Base-by-base conservation (phyloP, 1,140 invertebrate species). In the Macrostomum lignano region DNA sequence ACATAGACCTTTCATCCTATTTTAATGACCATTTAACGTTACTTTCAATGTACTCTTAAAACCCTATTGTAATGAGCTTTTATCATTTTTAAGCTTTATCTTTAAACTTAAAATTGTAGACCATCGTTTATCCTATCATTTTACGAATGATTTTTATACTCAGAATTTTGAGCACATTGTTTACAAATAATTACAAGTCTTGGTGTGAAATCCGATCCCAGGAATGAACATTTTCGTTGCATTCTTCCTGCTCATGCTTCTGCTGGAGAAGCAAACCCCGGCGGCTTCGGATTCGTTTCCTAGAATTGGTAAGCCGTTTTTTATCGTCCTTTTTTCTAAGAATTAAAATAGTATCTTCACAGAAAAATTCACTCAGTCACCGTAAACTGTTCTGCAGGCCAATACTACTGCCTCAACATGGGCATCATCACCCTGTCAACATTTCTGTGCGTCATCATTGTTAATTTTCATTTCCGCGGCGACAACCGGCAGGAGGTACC, bases 391-490 rank as follows among this genome's bases (percentile, higher is more conserved):
- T n/a, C n/a, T n/a, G n/a, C n/a, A 43, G 42, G 41, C 29, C 53
- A 51, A 20, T 59, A 59, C 38, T 59, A 56, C 39, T 59, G 56
- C 36, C 36, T 57, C 25, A 58, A 56, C 36, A 59, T 59, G 56
- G 46, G 53, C 3, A 41, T 59, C 39, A 58, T 59, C 22, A 56
- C 56, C 1, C 41, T 56, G 39, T 58, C 54, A 10, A 55, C 55
- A 7, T 51, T 57, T 21, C 36, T 57, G 13, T 53, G 55, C 13
- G 50, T 49, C 5, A 47, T 55, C 20, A 33, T 17, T 30, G 32
- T 33, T 3, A 40, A 43, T 21, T 40, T 43, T 30, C 31, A 36
- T 17, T 26, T 36, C 11, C 30, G 34, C n/a, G 34, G 34, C n/a
- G 34, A 36, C 21, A 36, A 30, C n/a, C 9, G 34, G 6, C n/a